A percentile compares a stretch with the other conserved stretches of the same genome.
Conservation (phyloP, 2,797 vertebrate genomes). For the Esox masquinongy region DNA sequence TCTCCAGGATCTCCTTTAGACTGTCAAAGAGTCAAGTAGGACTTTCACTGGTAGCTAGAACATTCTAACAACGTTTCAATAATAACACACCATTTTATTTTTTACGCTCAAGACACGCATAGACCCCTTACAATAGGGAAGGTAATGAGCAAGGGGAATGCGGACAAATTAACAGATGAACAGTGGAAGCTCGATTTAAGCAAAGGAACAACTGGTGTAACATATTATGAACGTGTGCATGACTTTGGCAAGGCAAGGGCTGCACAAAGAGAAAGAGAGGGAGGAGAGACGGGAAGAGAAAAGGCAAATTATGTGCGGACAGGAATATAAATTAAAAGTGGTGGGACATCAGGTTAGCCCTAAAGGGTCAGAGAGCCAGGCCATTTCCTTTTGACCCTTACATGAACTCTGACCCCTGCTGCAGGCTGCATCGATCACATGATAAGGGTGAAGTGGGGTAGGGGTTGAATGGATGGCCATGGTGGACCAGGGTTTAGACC, state of each 20-base stretch:
- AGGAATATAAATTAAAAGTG: slow-evolving; percentile 61
- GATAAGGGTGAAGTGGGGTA: slow-evolving; percentile 10
- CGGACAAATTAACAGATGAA: neutral
- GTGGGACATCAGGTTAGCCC: slow-evolving; percentile 59
- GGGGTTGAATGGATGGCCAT: slow-evolving; percentile 7
- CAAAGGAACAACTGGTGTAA: neutral
- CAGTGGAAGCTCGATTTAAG: neutral
- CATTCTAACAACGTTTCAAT: neutral
- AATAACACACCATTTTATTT: neutral
- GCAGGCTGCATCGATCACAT: slow-evolving; percentile 37
- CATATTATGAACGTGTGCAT: neutral
- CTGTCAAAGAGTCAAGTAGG: neutral
- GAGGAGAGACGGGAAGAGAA: slow-evolving; percentile 6
- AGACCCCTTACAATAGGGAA: neutral
- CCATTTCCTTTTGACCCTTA: slow-evolving; percentile 79
- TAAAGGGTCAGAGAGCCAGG: slow-evolving; percentile 62
- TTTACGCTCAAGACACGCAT: neutral
- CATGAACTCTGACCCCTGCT: slow-evolving; percentile 72
- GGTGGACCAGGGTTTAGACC: neutral
- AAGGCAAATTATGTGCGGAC: slow-evolving; percentile 7
- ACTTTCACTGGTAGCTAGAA: neutral
- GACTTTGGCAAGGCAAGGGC: neutral
- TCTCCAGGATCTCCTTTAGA: neutral
- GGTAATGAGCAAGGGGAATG: neutral
- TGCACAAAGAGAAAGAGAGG: neutral